phyloP scores from a whole-genome alignment of 2,113 vertebrate genomes.

The Pithys albifrons region DNA sequence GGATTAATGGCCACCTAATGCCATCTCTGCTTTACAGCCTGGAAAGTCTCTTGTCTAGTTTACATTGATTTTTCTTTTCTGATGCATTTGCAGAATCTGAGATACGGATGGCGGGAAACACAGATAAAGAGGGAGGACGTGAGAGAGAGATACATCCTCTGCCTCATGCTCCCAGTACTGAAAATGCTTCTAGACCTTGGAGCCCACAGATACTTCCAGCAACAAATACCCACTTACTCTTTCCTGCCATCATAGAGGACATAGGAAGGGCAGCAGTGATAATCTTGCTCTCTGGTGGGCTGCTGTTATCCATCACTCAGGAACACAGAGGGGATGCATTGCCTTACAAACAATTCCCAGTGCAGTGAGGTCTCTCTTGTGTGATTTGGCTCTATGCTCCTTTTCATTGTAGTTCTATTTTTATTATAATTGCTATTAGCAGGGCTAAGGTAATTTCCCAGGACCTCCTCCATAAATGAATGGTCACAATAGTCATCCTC shows the following conservation, averaged over 20 bases:
- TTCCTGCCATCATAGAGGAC: conserved; percentile 23
- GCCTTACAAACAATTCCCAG: background rate
- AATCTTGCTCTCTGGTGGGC: background rate
- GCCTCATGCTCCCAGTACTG: background rate
- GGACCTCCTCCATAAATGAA: background rate
- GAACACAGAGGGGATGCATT: background rate
- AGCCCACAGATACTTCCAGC: background rate
- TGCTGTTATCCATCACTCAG: conserved; percentile 3
- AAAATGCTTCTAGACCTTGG: background rate
- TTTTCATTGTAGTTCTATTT: background rate
- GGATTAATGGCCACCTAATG: conserved; percentile 58
- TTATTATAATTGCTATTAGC: background rate
- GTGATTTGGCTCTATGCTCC: background rate
- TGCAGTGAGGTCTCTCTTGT: background rate
- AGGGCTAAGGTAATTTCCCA: background rate
- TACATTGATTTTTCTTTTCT: conserved; percentile 76
- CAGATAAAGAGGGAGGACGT: conserved; percentile 38
- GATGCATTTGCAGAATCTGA: conserved; percentile 74
- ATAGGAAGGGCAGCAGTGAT: conserved; percentile 22
- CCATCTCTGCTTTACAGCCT: conserved; percentile 59
- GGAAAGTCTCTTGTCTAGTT: conserved; percentile 68
- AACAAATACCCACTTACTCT: background rate
- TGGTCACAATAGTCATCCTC: background rate
- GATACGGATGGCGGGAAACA: conserved; percentile 40
- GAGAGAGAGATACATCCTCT: background rate